Conservation (phyloP, 1,140 invertebrate species). For the Wasmannia auropunctata region DNA sequence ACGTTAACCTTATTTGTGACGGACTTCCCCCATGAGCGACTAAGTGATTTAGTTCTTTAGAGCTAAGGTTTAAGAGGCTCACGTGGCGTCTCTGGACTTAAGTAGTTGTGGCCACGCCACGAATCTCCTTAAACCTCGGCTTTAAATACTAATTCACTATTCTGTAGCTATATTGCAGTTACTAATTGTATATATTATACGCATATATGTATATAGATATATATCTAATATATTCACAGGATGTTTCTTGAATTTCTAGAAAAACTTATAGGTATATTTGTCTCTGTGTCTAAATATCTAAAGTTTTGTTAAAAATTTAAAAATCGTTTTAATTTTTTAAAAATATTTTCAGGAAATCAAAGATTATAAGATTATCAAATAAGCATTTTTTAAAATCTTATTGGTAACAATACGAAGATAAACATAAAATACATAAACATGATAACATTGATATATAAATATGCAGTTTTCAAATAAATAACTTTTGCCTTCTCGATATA, state of each 20-base stretch:
- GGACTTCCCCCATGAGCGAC: no score
- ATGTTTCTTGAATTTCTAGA: not conserved
- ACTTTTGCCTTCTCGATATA: not conserved
- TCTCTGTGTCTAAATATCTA: not conserved
- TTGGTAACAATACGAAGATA: not conserved
- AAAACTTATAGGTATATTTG: not conserved
- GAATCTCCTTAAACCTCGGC: conserved; percentile 21
- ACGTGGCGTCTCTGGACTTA: conserved; percentile 6
- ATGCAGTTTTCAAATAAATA: not conserved
- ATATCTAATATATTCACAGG: not conserved
- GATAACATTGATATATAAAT: not conserved
- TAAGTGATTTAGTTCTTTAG: conserved; percentile 35
- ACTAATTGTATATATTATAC: not conserved
- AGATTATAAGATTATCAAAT: not conserved
- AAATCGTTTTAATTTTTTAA: not conserved
- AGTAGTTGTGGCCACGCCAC: not conserved
- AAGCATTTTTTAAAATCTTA: not conserved
- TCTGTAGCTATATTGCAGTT: not conserved
- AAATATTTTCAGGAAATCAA: not conserved
- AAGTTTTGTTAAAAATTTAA: no score
- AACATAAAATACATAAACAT: not conserved
- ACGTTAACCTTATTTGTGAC: not conserved
- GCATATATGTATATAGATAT: not conserved
- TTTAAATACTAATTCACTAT: conserved; percentile 26
- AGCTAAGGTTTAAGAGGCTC: conserved; percentile 26